Conservation (phyloP, 2,888 invertebrate species). For the Agrotis segetum region DNA sequence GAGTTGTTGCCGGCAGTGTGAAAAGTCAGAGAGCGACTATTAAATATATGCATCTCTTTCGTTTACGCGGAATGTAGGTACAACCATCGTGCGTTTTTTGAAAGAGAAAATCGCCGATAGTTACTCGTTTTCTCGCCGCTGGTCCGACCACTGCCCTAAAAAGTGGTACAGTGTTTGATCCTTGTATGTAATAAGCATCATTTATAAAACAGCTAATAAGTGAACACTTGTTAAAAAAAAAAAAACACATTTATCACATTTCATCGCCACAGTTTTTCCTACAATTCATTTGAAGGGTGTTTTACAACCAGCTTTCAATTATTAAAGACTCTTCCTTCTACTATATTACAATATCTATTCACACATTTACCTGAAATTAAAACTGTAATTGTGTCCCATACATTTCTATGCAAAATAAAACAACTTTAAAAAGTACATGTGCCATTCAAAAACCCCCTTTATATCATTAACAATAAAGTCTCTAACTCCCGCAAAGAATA, state of each 20-base stretch:
- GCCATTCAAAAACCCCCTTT: constrained; percentile 4
- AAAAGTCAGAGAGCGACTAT: too few species aligned
- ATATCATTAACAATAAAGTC: not conserved
- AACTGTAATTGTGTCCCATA: constrained; percentile 24
- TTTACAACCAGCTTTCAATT: constrained; percentile 18
- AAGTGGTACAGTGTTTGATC: too few species aligned
- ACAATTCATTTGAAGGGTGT: constrained; percentile 4
- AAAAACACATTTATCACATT: too few species aligned
- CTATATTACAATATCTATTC: constrained; percentile 23
- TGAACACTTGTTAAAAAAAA: not conserved
- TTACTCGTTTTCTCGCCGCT: too few species aligned
- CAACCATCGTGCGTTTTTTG: too few species aligned
- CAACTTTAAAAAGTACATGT: not conserved
- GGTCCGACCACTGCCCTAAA: too few species aligned
- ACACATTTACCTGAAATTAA: constrained; percentile 27
- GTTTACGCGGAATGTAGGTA: too few species aligned
- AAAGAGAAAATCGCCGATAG: too few species aligned
- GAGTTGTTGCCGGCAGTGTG: too few species aligned
- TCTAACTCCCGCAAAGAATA: not conserved
- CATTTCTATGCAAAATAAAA: constrained; percentile 42
- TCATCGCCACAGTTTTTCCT: constrained; percentile 7
- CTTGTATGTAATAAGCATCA: not conserved
- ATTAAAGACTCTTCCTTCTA: constrained; percentile 8
- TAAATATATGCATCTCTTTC: too few species aligned
- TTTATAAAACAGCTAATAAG: not conserved